phyloP scores from a whole-genome alignment of 2,113 vertebrate genomes.

The Philantomba maxwellii region DNA sequence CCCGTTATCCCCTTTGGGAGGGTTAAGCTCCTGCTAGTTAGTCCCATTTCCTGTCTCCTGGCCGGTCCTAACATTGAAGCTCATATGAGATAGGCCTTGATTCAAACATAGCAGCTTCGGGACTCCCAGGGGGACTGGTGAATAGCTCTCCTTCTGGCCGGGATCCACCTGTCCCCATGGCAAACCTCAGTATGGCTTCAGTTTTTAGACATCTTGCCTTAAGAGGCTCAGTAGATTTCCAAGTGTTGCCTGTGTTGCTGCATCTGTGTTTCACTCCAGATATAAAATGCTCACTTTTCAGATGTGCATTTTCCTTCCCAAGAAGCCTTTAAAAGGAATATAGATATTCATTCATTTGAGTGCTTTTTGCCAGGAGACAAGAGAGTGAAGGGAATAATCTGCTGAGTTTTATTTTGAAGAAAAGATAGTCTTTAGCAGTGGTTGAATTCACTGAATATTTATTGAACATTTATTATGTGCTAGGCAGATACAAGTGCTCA shows the following conservation, averaged over 20 bases:
- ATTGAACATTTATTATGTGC: background rate
- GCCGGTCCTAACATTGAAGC: background rate
- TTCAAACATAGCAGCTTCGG: background rate
- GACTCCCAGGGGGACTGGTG: background rate
- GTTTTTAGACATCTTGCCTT: background rate
- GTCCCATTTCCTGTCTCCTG: background rate
- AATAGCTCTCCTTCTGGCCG: background rate
- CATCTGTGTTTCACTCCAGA: background rate
- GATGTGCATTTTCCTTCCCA: background rate
- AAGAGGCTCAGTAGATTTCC: background rate
- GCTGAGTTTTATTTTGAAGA: conserved; percentile 30
- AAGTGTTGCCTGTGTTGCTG: background rate
- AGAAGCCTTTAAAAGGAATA: background rate
- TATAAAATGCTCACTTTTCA: background rate
- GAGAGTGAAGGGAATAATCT: background rate
- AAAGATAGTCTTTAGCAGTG: background rate
- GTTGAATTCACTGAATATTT: background rate
- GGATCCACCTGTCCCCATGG: background rate
- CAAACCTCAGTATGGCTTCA: background rate
- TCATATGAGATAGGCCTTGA: background rate
- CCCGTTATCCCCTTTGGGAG: background rate
- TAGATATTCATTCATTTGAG: background rate
- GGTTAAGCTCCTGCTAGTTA: background rate
- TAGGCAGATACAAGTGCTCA: background rate
- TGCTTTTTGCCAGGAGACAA: background rate